Base-by-base conservation (phyloP, 2,113 vertebrate genomes). In the Alexandromys fortis region DNA sequence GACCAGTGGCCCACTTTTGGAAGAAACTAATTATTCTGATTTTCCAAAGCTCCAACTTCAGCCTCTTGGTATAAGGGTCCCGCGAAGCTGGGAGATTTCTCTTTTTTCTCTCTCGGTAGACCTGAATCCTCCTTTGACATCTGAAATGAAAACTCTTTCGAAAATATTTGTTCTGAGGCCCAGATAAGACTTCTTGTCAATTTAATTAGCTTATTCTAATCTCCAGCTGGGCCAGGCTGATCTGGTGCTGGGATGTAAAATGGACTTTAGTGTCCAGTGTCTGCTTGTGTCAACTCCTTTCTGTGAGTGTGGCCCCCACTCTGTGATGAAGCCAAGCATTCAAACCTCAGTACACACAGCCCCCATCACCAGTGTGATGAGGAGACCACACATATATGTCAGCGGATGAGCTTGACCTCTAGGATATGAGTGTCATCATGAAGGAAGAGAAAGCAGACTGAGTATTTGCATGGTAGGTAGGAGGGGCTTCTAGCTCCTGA, bases 111-210 rank as follows among this genome's bases (percentile, higher is more conserved):
- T 95, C 30, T 75, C 79, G 17, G 55, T 77, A 79, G 63, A 70
- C 21, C n/a, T 91, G 52, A 30, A 55, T 89, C 81, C 0, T 7
- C 79, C 9, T 77, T 81, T 47, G 24, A 68, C 78, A 73, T 86
- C 67, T n/a, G 63, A 91, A 91, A 70, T 91, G 85, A 93, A 73
- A 75, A 24, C 65, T 70, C 72, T 68, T 95, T 82, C 86, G n/a
- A 73, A 91, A 89, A 72, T 58, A 52, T 78, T 61, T 91, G 45
- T 68, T 78, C 67, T 82, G 58, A 82, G 38, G 11, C 67, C 26
- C 68, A 89, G 87, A 24, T 82, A 89, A 52, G 38, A 96, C 79
- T 89, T 78, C 4, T 19, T 87, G 70, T 94, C 68, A 68, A 21
- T 83, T 90, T 77, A 75, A 76, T 26, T 92, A 86, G 55, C 19